These are phyloP conservation scores for Drosophila sordidapex DNA, from an alignment of 2,888 invertebrate species.

Conservation along the genomic window DNA sequence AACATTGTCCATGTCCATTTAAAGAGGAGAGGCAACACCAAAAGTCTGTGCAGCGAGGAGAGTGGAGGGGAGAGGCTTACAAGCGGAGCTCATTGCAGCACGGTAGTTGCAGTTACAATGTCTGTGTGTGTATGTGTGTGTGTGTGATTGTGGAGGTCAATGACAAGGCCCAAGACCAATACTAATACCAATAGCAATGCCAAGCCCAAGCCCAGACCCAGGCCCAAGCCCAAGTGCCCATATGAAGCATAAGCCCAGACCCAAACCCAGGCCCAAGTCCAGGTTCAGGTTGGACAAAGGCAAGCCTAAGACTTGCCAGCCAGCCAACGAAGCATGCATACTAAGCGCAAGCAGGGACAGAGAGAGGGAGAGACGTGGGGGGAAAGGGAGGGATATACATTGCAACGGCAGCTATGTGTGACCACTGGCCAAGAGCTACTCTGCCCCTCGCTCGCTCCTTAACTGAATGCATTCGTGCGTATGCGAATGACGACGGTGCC, in stretches of 20 bases:
- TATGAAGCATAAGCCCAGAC: background rate
- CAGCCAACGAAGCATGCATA: constrained; percentile 73
- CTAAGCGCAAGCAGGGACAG: constrained; percentile 50
- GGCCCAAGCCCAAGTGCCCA: constrained; percentile 1
- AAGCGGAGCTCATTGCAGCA: constrained; percentile 15
- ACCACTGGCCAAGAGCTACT: constrained; percentile 51
- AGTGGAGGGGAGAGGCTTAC: background rate
- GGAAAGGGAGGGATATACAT: background rate
- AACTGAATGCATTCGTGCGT: constrained; percentile 68
- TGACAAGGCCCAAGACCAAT: constrained; percentile 52
- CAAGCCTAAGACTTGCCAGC: constrained; percentile 47
- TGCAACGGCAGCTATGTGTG: constrained; percentile 58
- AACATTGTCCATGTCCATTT: constrained; percentile 67
- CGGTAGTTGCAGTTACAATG: constrained; percentile 73
- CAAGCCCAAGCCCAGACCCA: constrained; percentile 1
- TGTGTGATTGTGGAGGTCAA: constrained; percentile 62
- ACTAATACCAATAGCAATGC: background rate
- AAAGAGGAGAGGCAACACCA: constrained; percentile 7
- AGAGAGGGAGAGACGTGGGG: background rate
- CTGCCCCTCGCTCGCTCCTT: background rate
- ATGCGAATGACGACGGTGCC: constrained; percentile 73
- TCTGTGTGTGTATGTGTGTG: constrained; percentile 40
- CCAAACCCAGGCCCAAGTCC: constrained; percentile 22
- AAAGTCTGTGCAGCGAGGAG: background rate
- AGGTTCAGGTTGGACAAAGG: constrained; percentile 17